Percentiles rank a stretch among this genome's conserved stretches.
Conservation (phyloP, 2,888 invertebrate genomes). For the Patella pellucida region DNA sequence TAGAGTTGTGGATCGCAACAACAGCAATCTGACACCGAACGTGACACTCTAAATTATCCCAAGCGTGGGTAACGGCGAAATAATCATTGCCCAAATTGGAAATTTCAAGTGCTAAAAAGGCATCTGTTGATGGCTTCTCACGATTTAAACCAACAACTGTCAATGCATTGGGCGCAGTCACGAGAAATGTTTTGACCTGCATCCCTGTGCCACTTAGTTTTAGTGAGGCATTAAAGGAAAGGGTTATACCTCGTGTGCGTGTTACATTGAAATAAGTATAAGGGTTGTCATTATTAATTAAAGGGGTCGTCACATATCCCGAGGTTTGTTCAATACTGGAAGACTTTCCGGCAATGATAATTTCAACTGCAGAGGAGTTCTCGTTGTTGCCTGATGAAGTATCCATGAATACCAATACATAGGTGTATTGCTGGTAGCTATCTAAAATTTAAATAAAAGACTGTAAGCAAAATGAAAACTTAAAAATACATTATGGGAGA, state of each 20-base stretch:
- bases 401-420: too few relatives aligned
- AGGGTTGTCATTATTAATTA: background rate
- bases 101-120: background rate
- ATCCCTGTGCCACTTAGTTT: background rate
- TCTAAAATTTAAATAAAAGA: too few relatives aligned
- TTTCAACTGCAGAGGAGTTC: too few relatives aligned
- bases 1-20: background rate
- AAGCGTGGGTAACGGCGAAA: background rate
- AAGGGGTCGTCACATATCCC: background rate
- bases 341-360: too few relatives aligned
- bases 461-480: too few relatives aligned
- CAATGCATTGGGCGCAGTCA: background rate
- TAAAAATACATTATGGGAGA: too few relatives aligned
- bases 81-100: background rate
- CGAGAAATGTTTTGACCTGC: background rate
- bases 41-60: background rate
- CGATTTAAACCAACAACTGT: background rate
- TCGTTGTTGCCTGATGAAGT: rapidly evolving
- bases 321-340: background rate
- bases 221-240: background rate
- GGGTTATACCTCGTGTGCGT: background rate
- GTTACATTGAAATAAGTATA: background rate
- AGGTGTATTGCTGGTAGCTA: too few relatives aligned
- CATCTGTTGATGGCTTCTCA: background rate
- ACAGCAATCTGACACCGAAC: background rate